A percentile compares a stretch with the other conserved stretches of the same genome.
These are phyloP conservation scores for Nannoperca australis DNA, from an alignment of 2,797 vertebrate genomes.

Conservation along the genomic window DNA sequence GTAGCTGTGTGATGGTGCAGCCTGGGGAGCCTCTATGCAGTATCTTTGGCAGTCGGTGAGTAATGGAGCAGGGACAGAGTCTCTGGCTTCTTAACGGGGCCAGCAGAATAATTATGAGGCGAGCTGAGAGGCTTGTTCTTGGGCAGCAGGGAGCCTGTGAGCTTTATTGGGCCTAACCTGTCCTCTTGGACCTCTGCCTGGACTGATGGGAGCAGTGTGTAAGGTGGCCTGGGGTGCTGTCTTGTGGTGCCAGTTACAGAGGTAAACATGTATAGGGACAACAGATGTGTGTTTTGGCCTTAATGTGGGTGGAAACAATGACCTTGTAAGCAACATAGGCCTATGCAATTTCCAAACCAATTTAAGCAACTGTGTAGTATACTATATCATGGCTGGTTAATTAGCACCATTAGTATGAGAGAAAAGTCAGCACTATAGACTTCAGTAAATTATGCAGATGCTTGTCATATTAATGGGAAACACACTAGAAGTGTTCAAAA, in stretches of 20 bases:
- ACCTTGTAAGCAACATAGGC: neutral
- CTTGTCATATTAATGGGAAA: constrained; percentile 55
- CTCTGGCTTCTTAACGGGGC: constrained; percentile 70
- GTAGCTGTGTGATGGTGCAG: constrained; percentile 48
- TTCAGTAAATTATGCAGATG: constrained; percentile 51
- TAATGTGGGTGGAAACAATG: constrained; percentile 5
- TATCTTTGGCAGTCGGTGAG: constrained; percentile 72
- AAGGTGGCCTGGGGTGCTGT: constrained; percentile 36
- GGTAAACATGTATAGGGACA: constrained; percentile 12
- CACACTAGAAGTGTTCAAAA: constrained; percentile 39
- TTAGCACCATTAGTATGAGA: constrained; percentile 56
- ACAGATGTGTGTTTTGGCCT: constrained; percentile 10
- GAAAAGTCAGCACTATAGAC: constrained; percentile 53
- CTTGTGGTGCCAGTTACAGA: constrained; percentile 34
- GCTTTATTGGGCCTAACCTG: constrained; percentile 45
- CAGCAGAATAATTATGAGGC: constrained; percentile 79
- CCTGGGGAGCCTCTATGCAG: constrained; percentile 57
- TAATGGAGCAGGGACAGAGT: constrained; percentile 69
- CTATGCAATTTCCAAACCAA: neutral
- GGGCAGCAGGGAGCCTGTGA: constrained; percentile 54
- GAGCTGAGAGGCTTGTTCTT: constrained; percentile 53
- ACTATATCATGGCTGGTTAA: constrained; percentile 39
- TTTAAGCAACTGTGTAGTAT: neutral
- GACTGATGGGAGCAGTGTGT: constrained; percentile 60
- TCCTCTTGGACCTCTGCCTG: constrained; percentile 63